phyloP scores from a whole-genome alignment of 2,113 vertebrate genomes.

The Leiothrix lutea region DNA sequence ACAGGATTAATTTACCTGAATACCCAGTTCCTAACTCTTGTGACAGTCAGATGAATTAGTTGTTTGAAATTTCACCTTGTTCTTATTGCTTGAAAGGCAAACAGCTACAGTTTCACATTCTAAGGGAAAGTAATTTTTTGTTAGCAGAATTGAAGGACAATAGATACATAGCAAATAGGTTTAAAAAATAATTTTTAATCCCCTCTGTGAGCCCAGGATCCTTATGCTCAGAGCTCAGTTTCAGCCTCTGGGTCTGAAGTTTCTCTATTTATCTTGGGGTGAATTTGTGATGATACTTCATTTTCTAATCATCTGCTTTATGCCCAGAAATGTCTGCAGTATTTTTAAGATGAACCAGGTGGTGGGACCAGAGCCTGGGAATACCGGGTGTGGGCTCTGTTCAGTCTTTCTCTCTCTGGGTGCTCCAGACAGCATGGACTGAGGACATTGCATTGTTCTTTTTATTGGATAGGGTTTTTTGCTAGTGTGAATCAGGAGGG shows the following conservation, averaged over 20 bases:
- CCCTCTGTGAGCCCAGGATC: neutral
- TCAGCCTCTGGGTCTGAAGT: neutral
- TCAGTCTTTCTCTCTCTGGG: neutral
- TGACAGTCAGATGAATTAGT: neutral
- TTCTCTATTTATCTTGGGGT: neutral
- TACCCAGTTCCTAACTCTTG: neutral
- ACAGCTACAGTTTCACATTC: neutral
- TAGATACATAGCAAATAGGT: neutral
- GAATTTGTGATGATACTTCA: neutral
- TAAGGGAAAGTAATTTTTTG: neutral
- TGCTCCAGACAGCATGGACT: rapidly evolving
- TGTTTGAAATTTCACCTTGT: neutral
- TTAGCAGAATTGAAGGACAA: neutral
- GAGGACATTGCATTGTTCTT: rapidly evolving
- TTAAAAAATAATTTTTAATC: neutral
- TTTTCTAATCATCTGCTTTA: neutral
- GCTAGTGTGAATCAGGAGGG: neutral
- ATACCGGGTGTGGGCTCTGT: neutral
- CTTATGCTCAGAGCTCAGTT: neutral
- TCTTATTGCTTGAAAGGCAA: neutral
- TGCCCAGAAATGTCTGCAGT: neutral
- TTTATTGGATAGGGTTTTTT: neutral
- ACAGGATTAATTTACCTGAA: neutral
- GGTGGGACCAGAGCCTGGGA: neutral
- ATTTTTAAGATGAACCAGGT: neutral